A percentile compares a stretch with the other conserved stretches of the same genome.
These are phyloP conservation scores for Nannoperca obscura DNA, from an alignment of 2,797 vertebrate genomes.

Conservation along the genomic window DNA sequence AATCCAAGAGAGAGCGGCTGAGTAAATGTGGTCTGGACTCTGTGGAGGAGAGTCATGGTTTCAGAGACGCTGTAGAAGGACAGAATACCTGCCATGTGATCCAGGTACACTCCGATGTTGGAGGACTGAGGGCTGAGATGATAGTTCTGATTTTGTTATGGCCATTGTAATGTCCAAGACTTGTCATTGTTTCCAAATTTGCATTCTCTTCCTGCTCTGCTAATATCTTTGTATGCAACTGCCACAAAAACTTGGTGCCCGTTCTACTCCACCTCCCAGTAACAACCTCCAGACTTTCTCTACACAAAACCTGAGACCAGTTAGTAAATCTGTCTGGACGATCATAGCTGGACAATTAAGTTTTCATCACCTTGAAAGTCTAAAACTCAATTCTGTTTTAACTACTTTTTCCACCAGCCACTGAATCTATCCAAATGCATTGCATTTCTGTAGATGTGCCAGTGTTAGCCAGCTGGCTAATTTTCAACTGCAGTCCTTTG, in stretches of 20 bases:
- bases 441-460: no score
- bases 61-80: no score
- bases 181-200: conserved; percentile 6
- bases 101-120: neutral
- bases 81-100: no score
- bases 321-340: conserved; percentile 7
- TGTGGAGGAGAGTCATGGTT: conserved; percentile 15
- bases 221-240: neutral
- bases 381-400: no score
- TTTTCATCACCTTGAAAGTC: accelerated
- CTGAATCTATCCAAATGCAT: no score
- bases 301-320: accelerated
- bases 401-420: no score
- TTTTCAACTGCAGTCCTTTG: no score
- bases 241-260: neutral
- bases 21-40: neutral
- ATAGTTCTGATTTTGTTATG: neutral
- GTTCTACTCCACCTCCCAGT: neutral
- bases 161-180: conserved; percentile 31
- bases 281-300: neutral
- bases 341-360: no score
- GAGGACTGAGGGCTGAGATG: neutral
- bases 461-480: no score
- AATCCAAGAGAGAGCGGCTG: no score
- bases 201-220: neutral